A percentile compares a stretch with the other conserved stretches of the same genome.
These are phyloP conservation scores for Cataglyphis livida DNA, from an alignment of 2,888 invertebrate genomes.

Conservation along the genomic window DNA sequence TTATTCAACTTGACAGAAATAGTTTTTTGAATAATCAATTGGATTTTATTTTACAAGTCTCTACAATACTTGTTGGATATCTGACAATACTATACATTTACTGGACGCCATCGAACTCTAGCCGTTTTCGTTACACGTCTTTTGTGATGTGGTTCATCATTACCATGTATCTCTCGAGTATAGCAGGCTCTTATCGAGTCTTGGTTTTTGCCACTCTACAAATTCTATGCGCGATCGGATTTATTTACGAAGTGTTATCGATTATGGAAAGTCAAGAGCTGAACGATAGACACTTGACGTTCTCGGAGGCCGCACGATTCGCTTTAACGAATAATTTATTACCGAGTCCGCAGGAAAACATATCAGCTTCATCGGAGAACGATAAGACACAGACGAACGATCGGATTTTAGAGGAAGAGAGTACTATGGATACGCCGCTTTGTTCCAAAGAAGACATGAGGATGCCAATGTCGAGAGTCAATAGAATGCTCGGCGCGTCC, in stretches of 20 bases:
- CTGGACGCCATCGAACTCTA: slow-evolving; percentile 91
- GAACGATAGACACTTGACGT: slow-evolving; percentile 78
- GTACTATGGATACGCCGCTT: not conserved
- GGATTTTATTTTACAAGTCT: slow-evolving; percentile 87
- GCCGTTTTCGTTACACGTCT: slow-evolving; percentile 90
- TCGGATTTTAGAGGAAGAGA: not conserved
- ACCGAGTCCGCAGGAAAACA: slow-evolving; percentile 43
- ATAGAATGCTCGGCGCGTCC: slow-evolving; percentile 17
- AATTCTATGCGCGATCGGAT: slow-evolving; percentile 89
- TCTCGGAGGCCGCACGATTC: slow-evolving; percentile 78
- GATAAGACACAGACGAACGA: not conserved
- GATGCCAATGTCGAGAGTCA: not conserved
- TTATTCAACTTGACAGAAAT: not conserved
- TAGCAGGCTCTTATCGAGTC: slow-evolving; percentile 92
- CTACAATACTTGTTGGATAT: slow-evolving; percentile 90
- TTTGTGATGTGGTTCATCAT: slow-evolving; percentile 92
- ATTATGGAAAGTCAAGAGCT: slow-evolving; percentile 86
- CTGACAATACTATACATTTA: slow-evolving; percentile 90
- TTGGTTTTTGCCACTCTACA: slow-evolving; percentile 91
- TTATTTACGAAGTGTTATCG: slow-evolving; percentile 88
- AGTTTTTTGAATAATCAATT: not conserved
- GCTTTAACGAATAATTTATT: slow-evolving; percentile 78
- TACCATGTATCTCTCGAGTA: slow-evolving; percentile 91
- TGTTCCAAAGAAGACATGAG: not conserved
- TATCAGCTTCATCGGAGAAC: not conserved